Base-by-base conservation (phyloP, 2,888 invertebrate genomes). In the Uropetala carovei region DNA sequence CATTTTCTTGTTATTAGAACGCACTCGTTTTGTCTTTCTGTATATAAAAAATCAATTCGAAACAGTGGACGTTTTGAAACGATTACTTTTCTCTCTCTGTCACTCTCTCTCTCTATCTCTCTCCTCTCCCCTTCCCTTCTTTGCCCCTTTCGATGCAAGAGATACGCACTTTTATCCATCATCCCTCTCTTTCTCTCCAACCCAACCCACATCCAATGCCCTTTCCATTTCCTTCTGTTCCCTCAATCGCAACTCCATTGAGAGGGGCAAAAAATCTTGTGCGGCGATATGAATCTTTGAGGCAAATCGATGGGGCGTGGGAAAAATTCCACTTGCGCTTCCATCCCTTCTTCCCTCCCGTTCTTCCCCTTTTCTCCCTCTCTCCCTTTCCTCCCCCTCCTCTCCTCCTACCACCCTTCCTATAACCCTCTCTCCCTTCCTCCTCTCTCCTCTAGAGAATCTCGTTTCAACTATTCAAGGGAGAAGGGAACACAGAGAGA, bases 151-250 rank as follows among this genome's bases (percentile, higher is more conserved):
- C 43, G 22, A n/a, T 68, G 68, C 68, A 68, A 11, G 22, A 68
- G 68, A 68, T 68, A 75, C 75, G 75, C 75, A 75, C 75, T 75
- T 75, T 75, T 75, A 75, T 75, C 75, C 75, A 75, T 75, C 75
- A 75, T 75, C 75, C 10, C 22, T 14, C 43, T 43, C 5, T 43
- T 43, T 5, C 43, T 5, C 43, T 1, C 43, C 43, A 1, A 43
- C 43, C n/a, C n/a, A n/a, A 43, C 43, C 43, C 43, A 43, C 43
- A 5, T 43, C 43, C 43, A 43, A 1, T 43, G 43, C 43, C 43
- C 43, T 43, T 5, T 43, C 43, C 43, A 43, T 5, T 5, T 43
- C 43, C 43, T 43, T 43, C 43, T 43, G 43, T 43, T 43, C 22
- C 27, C 22, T 27, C 75, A 18, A 75, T 75, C 75, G 75, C 75